Evolutionary conservation across 2,797 vertebrate genomes (phyloP).

Genomic region (Sylvia borin): DNA sequence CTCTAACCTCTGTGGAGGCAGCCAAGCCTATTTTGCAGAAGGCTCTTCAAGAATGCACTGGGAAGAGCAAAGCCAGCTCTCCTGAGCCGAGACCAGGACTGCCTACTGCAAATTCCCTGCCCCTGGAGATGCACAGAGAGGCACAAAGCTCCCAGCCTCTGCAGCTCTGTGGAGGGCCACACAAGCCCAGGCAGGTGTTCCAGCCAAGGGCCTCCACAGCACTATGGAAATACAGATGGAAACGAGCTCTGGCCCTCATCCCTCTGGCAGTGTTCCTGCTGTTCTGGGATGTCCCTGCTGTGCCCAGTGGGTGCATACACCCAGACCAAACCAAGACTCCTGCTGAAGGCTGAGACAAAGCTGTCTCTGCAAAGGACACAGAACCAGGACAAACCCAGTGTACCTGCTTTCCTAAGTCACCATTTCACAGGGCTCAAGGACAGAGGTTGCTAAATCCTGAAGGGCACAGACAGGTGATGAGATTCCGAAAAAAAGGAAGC

Average conservation of each 20-base stretch:
- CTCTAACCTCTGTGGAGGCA: not conserved
- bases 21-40: not conserved
- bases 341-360: not conserved
- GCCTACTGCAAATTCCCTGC: not conserved
- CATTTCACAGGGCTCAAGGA: not conserved
- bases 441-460: not conserved
- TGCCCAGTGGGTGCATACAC: not conserved
- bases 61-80: not conserved
- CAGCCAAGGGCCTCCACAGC: conserved; percentile 12
- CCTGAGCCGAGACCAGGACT: not conserved
- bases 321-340: not conserved
- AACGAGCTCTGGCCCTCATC: conserved; percentile 2
- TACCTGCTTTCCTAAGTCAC: not conserved
- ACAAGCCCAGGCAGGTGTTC: conserved; percentile 13
- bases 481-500: conserved; percentile 19
- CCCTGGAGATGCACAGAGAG: not conserved
- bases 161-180: not conserved
- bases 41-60: not conserved
- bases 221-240: conserved; percentile 23
- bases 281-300: not conserved
- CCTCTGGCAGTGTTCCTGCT: not conserved
- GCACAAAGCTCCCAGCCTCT: not conserved
- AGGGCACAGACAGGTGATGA: not conserved
- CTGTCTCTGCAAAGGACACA: not conserved
- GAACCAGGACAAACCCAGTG: not conserved